phyloP scores from a whole-genome alignment of 2,888 invertebrate species.

The Drosophila helvetica region DNA sequence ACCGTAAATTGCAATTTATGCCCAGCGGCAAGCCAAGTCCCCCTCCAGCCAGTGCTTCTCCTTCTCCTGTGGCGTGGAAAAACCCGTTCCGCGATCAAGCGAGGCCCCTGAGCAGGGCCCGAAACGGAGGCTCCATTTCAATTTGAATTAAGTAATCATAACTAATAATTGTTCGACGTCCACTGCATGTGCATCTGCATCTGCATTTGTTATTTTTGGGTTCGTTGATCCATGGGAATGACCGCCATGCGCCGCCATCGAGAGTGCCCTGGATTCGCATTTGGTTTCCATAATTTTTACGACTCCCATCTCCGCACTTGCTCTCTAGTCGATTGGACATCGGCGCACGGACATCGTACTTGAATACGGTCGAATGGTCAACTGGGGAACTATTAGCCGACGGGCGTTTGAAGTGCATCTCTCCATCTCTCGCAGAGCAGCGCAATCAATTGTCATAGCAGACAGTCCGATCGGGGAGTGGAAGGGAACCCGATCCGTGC shows the following conservation, averaged over 20 bases:
- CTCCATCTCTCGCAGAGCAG: slow-evolving; percentile 19
- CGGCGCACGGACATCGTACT: slow-evolving; percentile 12
- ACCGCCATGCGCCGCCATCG: slow-evolving; percentile 19
- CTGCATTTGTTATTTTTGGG: slow-evolving; percentile 37
- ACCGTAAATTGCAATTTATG: slow-evolving; percentile 73
- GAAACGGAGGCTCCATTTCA: slow-evolving; percentile 32
- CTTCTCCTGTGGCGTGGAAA: slow-evolving; percentile 10
- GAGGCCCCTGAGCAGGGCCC: neutral
- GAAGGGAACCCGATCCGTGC: slow-evolving; percentile 14
- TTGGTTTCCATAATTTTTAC: slow-evolving; percentile 53
- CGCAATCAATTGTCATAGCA: slow-evolving; percentile 57
- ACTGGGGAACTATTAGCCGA: slow-evolving; percentile 33
- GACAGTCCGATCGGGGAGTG: slow-evolving; percentile 26
- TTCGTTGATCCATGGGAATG: slow-evolving; percentile 56
- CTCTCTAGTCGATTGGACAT: slow-evolving; percentile 14
- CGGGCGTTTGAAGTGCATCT: slow-evolving; percentile 35
- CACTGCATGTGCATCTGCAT: slow-evolving; percentile 12
- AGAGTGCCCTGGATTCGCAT: slow-evolving; percentile 46
- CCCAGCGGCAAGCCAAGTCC: slow-evolving; percentile 51
- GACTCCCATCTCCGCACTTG: slow-evolving; percentile 45
- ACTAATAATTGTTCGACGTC: slow-evolving; percentile 26
- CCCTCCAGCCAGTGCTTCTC: slow-evolving; percentile 8
- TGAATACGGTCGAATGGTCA: slow-evolving; percentile 29
- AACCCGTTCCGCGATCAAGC: slow-evolving; percentile 43
- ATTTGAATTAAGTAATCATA: slow-evolving; percentile 54